phyloP scores from a whole-genome alignment of 2,888 invertebrate genomes.

The Charanyca ferruginea region DNA sequence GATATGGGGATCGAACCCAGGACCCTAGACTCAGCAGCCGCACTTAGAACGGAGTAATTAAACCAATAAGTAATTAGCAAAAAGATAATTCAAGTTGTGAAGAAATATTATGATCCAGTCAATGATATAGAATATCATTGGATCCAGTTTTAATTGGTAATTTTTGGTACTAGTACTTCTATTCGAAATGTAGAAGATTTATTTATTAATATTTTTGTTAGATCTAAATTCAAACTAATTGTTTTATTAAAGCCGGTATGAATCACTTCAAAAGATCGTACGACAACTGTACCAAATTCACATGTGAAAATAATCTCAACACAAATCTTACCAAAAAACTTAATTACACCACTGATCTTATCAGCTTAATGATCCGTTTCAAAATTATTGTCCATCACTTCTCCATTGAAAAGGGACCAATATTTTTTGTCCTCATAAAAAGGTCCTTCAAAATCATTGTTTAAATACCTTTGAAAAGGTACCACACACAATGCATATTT shows the following conservation, averaged over 20 bases:
- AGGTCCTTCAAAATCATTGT: slow-evolving; percentile 83
- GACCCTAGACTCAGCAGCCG: too few relatives aligned
- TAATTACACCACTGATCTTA: slow-evolving; percentile 79
- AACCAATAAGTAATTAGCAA: background rate
- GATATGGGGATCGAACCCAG: too few relatives aligned
- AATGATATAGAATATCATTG: too few relatives aligned
- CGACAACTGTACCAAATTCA: slow-evolving; percentile 38
- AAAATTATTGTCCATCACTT: slow-evolving; percentile 81
- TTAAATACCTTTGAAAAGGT: slow-evolving; percentile 76
- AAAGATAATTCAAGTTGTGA: too few relatives aligned
- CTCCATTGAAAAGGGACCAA: slow-evolving; percentile 75
- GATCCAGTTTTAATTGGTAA: too few relatives aligned
- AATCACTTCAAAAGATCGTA: background rate
- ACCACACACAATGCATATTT: slow-evolving; percentile 87
- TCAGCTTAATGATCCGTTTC: slow-evolving; percentile 86
- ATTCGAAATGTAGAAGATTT: too few relatives aligned
- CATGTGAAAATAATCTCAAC: slow-evolving; percentile 61
- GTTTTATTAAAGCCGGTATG: too few relatives aligned
- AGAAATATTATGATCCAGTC: too few relatives aligned
- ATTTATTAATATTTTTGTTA: too few relatives aligned
- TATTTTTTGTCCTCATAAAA: slow-evolving; percentile 75
- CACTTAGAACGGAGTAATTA: background rate
- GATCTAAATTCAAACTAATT: too few relatives aligned
- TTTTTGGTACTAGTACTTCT: too few relatives aligned
- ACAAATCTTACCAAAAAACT: slow-evolving; percentile 63